Evolutionary conservation across 2,888 invertebrate species (phyloP), one percentile per base, ranked within the genome.

Genomic region (Tenthredo mesomela): DNA sequence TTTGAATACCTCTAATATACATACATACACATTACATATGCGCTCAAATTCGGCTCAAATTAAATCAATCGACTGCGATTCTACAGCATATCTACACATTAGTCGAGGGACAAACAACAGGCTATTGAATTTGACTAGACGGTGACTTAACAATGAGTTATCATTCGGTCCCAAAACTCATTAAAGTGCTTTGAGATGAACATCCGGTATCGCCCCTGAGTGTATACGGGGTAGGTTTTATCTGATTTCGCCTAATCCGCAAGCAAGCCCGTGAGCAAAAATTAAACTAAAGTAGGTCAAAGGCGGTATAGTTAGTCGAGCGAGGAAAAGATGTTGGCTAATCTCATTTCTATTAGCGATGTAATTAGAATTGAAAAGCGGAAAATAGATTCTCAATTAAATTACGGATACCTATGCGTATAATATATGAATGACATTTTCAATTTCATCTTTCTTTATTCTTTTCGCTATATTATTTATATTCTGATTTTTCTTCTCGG

Each of bases 171-270:
- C 33, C 29, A 67, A 67, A 67, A 67, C 67, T 67, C 67, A 67
- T 67, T 33, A 67, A 67, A 67, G 67, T 67, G 67, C 67, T 67
- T 18, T 7, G 33, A 67, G 67, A 67, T 33, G 67, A 67, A 67
- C 33, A 67, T 67, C 67, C 67, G 67, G 67, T 18, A 67, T 67
- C 18, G 67, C 33, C 67, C 67, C 33, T 33, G 7, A 29, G 67
- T 33, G 29, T 29, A 33, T 15, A 29, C 15, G 33, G 29, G 67
- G 33, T 47, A 47, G 12, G 47, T 61, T 67, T 67, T 67, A 67
- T 67, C 67, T 33, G 33, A 67, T 67, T 67, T 33, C 67, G 15
- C 12, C 67, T 67, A 67, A 67, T 67, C 67, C 67, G 29, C 67
- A 18, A 33, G 67, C 54, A 54, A 54, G 54, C 54, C 54, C n/a